Percentiles rank a stretch among this genome's conserved stretches.
phyloP scores from a whole-genome alignment of 2,797 vertebrate genomes.

The Graptemys geographica region DNA sequence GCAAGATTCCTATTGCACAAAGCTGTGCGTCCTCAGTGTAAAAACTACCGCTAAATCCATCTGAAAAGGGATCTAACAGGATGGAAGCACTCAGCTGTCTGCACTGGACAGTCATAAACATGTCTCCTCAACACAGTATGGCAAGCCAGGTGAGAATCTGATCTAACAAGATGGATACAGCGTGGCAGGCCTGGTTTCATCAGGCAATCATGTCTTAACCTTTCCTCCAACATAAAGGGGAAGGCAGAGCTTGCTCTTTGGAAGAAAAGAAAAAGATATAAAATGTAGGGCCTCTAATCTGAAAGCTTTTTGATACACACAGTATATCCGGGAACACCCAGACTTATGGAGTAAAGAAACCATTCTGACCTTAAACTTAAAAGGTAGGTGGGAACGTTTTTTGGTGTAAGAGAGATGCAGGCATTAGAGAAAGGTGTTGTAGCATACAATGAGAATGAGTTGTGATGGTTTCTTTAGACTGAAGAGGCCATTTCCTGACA shows the following conservation, averaged over 20 bases:
- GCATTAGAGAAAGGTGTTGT: neutral
- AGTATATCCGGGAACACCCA: neutral
- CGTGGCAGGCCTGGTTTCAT: neutral
- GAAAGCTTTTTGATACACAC: neutral
- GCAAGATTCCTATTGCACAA: neutral
- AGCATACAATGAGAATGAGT: neutral
- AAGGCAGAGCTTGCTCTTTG: neutral
- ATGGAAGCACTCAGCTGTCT: neutral
- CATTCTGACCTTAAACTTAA: fast-evolving
- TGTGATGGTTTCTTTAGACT: conserved; percentile 28
- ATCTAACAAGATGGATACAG: neutral
- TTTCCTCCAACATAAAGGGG: fast-evolving
- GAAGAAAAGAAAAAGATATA: neutral
- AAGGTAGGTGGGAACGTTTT: neutral
- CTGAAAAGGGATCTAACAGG: neutral
- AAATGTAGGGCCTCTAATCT: neutral
- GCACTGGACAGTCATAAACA: neutral
- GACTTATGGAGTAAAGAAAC: neutral
- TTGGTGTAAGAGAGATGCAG: neutral
- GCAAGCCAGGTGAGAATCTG: neutral
- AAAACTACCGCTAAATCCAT: neutral
- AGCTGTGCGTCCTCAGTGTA: neutral
- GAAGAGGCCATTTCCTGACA: conserved; percentile 40
- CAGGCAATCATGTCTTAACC: neutral
- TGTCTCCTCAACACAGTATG: neutral